A percentile compares a stretch with the other conserved stretches of the same genome.
These are phyloP conservation scores for Aspidiotus rigidus DNA, from an alignment of 2,888 invertebrate genomes.

Conservation along the genomic window DNA sequence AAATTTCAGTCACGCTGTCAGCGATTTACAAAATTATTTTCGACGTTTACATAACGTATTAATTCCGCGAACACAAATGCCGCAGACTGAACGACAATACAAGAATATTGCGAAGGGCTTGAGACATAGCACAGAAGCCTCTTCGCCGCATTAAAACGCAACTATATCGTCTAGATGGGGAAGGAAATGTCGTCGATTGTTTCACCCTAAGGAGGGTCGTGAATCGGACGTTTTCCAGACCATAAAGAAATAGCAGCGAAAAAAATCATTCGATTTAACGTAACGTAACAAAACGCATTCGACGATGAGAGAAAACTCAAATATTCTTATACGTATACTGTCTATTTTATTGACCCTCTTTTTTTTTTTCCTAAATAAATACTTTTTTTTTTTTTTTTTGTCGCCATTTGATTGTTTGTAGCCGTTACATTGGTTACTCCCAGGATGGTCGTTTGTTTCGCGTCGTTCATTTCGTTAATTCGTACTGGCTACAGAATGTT, in stretches of 20 bases:
- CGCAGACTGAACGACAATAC: neutral
- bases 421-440: neutral
- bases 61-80: neutral
- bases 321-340: conserved; percentile 1
- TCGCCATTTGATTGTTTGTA: neutral
- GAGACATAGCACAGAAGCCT: neutral
- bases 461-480: conserved; percentile 4
- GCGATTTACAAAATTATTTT: neutral
- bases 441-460: conserved; percentile 4
- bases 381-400: neutral
- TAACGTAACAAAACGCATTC: no score
- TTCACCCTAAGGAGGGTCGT: neutral
- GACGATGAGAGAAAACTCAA: neutral
- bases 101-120: no score
- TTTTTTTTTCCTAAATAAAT: neutral
- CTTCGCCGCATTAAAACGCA: neutral
- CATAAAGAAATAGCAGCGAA: no score
- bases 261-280: no score
- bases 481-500: neutral
- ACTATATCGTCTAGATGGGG: neutral
- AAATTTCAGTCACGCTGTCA: neutral
- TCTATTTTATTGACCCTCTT: neutral
- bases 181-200: neutral
- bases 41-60: conserved; percentile 4
- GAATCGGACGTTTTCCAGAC: neutral